Evolutionary conservation across 1,140 invertebrate species (phyloP).

Genomic region (Diabrotica undecimpunctata): DNA sequence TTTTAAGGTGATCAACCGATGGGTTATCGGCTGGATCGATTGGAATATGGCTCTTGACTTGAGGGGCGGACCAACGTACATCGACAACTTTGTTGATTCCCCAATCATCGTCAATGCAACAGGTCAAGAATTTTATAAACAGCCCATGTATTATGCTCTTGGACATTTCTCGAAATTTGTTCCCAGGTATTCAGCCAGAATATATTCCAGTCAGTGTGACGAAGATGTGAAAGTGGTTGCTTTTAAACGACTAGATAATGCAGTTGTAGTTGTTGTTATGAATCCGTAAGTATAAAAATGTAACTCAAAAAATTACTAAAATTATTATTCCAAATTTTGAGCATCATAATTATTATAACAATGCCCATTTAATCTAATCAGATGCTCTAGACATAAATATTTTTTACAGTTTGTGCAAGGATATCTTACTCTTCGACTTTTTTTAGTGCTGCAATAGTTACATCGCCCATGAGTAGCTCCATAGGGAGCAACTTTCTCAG

Average conservation of each 20-base stretch:
- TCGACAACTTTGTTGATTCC: slow-evolving; percentile 63
- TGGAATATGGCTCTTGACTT: slow-evolving; percentile 70
- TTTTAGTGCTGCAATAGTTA: too few relatives aligned
- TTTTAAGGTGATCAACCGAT: slow-evolving; percentile 56
- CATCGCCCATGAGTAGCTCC: too few relatives aligned
- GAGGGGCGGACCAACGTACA: slow-evolving; percentile 68
- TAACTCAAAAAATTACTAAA: too few relatives aligned
- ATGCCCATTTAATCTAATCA: too few relatives aligned
- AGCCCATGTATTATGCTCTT: slow-evolving; percentile 68
- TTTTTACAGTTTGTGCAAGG: too few relatives aligned
- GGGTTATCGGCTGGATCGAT: slow-evolving; percentile 65
- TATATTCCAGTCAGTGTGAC: slow-evolving; percentile 33
- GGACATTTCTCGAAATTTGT: slow-evolving; percentile 67
- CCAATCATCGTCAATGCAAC: slow-evolving; percentile 62
- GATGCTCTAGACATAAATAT: too few relatives aligned
- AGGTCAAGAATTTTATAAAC: slow-evolving; percentile 63
- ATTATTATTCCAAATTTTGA: too few relatives aligned
- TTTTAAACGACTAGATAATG: slow-evolving; percentile 52
- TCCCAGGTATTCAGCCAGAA: slow-evolving; percentile 48
- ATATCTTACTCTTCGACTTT: too few relatives aligned
- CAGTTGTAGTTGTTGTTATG: slow-evolving; percentile 46
- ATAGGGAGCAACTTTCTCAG: too few relatives aligned
- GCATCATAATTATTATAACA: too few relatives aligned
- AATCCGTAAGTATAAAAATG: slow-evolving; percentile 19
- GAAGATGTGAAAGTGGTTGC: slow-evolving; percentile 44